Percentiles rank a stretch among this genome's conserved stretches.
These are phyloP conservation scores for Pangasius djambal DNA, from an alignment of 2,797 vertebrate species.

Conservation along the genomic window DNA sequence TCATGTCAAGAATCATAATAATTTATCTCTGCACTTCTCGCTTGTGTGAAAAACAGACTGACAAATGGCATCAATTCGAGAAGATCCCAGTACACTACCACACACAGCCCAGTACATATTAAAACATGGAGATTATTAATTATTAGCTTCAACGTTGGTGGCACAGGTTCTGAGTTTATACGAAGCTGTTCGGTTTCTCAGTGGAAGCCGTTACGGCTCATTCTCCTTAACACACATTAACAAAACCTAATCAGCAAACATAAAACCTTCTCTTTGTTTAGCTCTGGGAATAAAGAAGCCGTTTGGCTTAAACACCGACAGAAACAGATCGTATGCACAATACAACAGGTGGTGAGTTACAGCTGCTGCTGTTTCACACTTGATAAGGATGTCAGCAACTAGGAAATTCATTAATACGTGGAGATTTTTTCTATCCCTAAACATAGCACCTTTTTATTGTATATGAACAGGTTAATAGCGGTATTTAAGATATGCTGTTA, in stretches of 20 bases:
- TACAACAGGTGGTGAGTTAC: conserved; percentile 27
- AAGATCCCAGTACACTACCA: neutral
- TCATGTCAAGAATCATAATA: neutral
- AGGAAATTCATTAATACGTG: neutral
- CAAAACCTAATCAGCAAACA: conserved; percentile 52
- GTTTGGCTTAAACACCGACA: conserved; percentile 27
- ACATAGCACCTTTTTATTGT: neutral
- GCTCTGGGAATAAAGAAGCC: conserved; percentile 41
- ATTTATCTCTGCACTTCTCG: neutral
- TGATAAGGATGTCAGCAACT: neutral
- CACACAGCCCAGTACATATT: neutral
- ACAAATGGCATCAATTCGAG: neutral
- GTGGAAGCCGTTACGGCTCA: conserved; percentile 31
- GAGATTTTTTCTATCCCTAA: neutral
- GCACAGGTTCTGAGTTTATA: neutral
- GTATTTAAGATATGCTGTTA: neutral
- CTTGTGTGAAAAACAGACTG: neutral
- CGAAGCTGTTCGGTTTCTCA: conserved; percentile 12
- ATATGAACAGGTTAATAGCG: neutral
- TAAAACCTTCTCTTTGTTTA: conserved; percentile 46
- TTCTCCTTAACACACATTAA: conserved; percentile 34
- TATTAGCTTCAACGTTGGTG: neutral
- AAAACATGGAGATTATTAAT: neutral
- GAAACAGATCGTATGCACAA: conserved; percentile 16
- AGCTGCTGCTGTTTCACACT: neutral